Evolutionary conservation across 1,140 invertebrate genomes (phyloP).

Genomic region (Tetraneura akinire): DNA sequence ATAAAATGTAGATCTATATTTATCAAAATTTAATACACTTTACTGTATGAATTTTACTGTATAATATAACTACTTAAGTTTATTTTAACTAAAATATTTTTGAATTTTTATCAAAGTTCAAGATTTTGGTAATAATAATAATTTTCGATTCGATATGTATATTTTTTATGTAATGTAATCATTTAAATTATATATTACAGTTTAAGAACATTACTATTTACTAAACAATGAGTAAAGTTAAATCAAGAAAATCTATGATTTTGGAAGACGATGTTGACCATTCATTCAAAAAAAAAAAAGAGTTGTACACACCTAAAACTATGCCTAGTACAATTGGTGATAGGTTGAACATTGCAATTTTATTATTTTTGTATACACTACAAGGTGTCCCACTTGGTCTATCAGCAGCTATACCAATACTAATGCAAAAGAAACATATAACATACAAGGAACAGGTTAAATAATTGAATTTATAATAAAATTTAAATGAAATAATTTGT

Average conservation of each 20-base stretch:
- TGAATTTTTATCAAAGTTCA: too few relatives aligned
- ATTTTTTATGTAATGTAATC: background rate
- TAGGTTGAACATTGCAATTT: constrained; percentile 75
- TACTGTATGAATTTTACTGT: too few relatives aligned
- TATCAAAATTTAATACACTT: too few relatives aligned
- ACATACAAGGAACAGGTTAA: constrained; percentile 80
- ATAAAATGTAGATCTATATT: background rate
- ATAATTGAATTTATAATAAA: background rate
- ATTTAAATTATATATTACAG: background rate
- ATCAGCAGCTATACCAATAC: constrained; percentile 90
- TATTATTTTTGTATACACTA: constrained; percentile 89
- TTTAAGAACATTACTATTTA: background rate
- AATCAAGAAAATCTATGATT: background rate
- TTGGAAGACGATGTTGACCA: background rate
- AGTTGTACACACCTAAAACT: background rate
- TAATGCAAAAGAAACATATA: constrained; percentile 87
- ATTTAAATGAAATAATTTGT: too few relatives aligned
- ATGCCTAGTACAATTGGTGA: constrained; percentile 62
- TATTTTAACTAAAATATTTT: too few relatives aligned
- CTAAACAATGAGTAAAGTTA: constrained; percentile 6
- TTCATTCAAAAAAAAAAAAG: constrained; percentile 8
- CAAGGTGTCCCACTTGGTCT: constrained; percentile 97
- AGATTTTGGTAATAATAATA: too few relatives aligned
- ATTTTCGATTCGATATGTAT: too few relatives aligned
- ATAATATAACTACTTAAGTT: background rate